Evolutionary conservation across 2,888 invertebrate genomes (phyloP), one percentile per base, ranked within the genome.

Genomic region (Stenotaenia linearis): DNA sequence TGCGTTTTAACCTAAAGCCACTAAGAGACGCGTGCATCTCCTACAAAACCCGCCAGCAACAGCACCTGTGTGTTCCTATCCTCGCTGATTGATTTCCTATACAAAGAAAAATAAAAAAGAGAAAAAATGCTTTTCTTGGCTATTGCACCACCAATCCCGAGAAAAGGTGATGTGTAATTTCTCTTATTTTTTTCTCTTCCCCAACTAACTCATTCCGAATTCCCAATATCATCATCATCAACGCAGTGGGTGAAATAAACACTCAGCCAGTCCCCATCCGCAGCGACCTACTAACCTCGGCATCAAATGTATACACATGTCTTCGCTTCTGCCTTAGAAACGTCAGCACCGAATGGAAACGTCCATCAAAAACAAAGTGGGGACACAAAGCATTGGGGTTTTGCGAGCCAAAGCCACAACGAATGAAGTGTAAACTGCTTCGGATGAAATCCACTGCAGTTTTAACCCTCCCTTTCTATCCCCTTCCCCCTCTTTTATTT

Each of bases 271-370:
- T n/a, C 25, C 69, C 28, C 28, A 69, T 28, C 23, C 69, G 50
- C 69, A 69, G 15, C 25, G 28, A 69, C 69, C 28, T 69, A 69
- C 25, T 69, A 28, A 69, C 69, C 69, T 28, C 69, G 25, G 25
- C 69, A 50, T 50, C 50, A 18, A 18, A 50, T 50, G 15, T 50
- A 50, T 50, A 69, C 69, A 69, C 69, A 69, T 69, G 69, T 69
- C 69, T 28, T 69, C 69, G 69, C 25, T 50, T 69, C 69, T 69
- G 69, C 28, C 69, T 69, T 69, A 69, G 69, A 69, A 77, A 40
- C 50, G 77, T 45, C 40, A 45, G 35, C 77, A 40, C 40, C 15
- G 77, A 45, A 77, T 77, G 77, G 45, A 77, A 77, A 77, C 77
- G 77, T 77, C 45, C 25, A 45, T 77, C 77, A 77, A 69, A 69